Base-by-base conservation (phyloP, 2,113 vertebrate species). In the Elephas maximus region DNA sequence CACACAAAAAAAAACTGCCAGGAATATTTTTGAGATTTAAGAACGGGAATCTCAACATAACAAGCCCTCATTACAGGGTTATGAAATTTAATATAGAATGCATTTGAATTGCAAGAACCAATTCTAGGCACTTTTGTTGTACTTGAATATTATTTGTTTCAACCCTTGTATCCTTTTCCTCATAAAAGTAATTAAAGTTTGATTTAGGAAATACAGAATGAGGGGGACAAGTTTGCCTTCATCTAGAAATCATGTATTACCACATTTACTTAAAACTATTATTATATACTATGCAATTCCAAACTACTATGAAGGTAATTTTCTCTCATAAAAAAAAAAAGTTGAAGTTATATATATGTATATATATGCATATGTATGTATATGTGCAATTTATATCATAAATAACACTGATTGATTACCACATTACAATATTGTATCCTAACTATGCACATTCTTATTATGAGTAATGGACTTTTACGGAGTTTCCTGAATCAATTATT, bases 151-250 rank as follows among this genome's bases (percentile, higher is more conserved):
- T 91, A 63, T 60, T 33, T 84, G 45, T 71, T 92, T 94, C 44
- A 67, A 10, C 51, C 26, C 77, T 88, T 79, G 23, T 57, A 2
- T 63, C 88, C 20, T 87, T 90, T 63, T 91, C 4, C 30, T 48
- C 57, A 91, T 28, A 73, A 79, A 65, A 60, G 9, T 85, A 12
- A 84, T 30, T 63, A 82, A 21, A 57, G 21, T 79, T 94, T 93
- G 28, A 78, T 91, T 85, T 82, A 92, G 51, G n/a, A 91, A 95
- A 88, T 17, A 74, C 0, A 37, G 51, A 92, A 23, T 30, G 5
- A 60, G 28, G 30, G 33, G 28, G 41, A 82, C 37, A 94, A 90
- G 93, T 67, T 82, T 82, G 44, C 12, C 53, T 93, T 84, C 82
- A 67, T 86, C 37, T 92, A 86, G 82, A 86, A 82, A 91, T 84